Evolutionary conservation across 2,797 vertebrate genomes (phyloP), one percentile per base, ranked within the genome.

Genomic region (Sciurus carolinensis): DNA sequence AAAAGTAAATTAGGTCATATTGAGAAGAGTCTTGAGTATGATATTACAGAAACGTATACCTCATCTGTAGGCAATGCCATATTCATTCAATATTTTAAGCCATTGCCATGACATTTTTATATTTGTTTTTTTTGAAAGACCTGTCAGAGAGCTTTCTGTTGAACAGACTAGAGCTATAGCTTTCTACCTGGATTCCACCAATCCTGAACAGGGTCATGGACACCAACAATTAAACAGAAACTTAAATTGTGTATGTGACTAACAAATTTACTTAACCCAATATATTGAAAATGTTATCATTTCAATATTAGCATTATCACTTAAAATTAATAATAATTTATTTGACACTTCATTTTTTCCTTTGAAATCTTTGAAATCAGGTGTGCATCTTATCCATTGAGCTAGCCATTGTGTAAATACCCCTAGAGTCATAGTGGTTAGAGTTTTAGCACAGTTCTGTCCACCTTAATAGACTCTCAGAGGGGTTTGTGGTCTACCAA

Each of bases 11-110:
- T 39, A 44, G 62, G 67, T 66, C 39, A n/a, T 20, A 24, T 1
- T 52, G n/a, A 84, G n/a, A 84, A 84, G 50, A 90, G 54, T 20
- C 33, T 66, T 52, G 36, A 36, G 36, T 36, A 36, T 36, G 36
- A 36, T 36, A 36, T 36, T 36, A 36, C 36, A 36, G 36, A 77
- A 89, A 86, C 62, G 18, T 15, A 82, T 59, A 64, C 64, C 12
- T 54, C 36, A 24, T 57, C 26, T 80, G 10, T 79, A 67, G 24
- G 50, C 81, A 95, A 67, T 36, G 36, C 64, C 52, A 54, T 44
- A 71, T 36, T 30, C n/a, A 26, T 73, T 83, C 33, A 44, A 12
- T 80, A 94, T 90, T 79, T 76, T 87, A 90, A 84, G 59, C 14
- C 67, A 71, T 0, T 12, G 36, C 28, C 57, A 5, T 79, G 47